phyloP scores from a whole-genome alignment of 2,113 vertebrate genomes.

The Alectura lathami region DNA sequence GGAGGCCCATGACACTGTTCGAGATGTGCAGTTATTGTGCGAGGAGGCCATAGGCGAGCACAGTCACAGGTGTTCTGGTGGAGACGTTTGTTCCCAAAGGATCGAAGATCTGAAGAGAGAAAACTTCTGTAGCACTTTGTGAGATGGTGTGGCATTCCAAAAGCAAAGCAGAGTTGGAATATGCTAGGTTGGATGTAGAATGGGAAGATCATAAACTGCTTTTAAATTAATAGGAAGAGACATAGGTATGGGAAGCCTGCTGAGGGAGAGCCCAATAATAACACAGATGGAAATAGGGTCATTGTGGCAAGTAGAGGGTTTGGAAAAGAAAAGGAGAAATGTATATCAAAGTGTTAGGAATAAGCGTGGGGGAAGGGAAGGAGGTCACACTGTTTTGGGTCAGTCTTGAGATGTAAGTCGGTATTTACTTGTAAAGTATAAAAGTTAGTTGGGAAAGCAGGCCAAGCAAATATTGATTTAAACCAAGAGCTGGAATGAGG shows the following conservation, averaged over 20 bases:
- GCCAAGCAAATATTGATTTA: conserved; percentile 58
- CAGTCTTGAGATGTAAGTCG: not conserved
- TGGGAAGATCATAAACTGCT: not conserved
- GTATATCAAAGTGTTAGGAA: not conserved
- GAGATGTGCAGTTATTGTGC: not conserved
- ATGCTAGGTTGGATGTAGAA: not conserved
- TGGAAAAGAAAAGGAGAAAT: not conserved
- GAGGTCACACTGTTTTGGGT: not conserved
- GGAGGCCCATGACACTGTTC: not conserved
- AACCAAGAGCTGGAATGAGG: not conserved
- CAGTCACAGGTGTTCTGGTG: not conserved
- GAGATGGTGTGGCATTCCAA: not conserved
- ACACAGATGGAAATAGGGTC: not conserved
- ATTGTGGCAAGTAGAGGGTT: not conserved
- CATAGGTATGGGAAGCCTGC: not conserved
- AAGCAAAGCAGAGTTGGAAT: not conserved
- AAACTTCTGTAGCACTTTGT: not conserved
- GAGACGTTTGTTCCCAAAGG: not conserved
- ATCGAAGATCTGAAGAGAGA: not conserved
- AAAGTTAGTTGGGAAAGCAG: conserved; percentile 40
- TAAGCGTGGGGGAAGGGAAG: not conserved
- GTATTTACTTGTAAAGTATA: conserved; percentile 26
- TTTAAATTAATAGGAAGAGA: not conserved
- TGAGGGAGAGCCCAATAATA: not conserved
- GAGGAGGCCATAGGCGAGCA: not conserved